Evolutionary conservation across 2,797 vertebrate species (phyloP).

Genomic region (Myotis vivesi): DNA sequence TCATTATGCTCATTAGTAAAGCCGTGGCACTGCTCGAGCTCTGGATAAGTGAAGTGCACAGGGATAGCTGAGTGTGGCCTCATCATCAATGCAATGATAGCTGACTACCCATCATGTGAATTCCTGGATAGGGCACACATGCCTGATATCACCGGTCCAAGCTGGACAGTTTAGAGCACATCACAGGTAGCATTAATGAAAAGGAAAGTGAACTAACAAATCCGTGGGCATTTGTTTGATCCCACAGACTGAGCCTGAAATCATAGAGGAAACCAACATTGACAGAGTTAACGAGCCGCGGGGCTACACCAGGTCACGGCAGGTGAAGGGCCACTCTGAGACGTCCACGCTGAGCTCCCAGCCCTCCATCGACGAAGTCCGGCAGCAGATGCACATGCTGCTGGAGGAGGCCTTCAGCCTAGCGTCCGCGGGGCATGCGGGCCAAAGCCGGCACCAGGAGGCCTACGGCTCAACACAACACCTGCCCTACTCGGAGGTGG

Average conservation of each 20-base stretch:
- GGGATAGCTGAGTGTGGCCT: neutral
- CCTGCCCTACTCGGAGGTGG: slow-evolving; percentile 93
- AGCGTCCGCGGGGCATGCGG: slow-evolving; percentile 94
- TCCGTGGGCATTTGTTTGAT: slow-evolving; percentile 58
- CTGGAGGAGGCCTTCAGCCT: slow-evolving; percentile 98
- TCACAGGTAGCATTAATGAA: neutral
- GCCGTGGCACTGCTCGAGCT: neutral
- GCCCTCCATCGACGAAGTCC: slow-evolving; percentile 98
- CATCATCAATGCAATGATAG: neutral
- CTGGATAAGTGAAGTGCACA: neutral
- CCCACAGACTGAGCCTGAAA: slow-evolving; percentile 94
- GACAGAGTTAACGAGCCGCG: slow-evolving; percentile 90
- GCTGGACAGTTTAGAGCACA: neutral
- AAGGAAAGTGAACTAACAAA: slow-evolving; percentile 17
- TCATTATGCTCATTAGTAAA: neutral
- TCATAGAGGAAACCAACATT: slow-evolving; percentile 97
- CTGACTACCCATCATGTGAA: neutral
- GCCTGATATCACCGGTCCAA: neutral
- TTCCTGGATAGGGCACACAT: neutral
- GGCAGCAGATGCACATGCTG: slow-evolving; percentile 99
- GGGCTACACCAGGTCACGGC: slow-evolving; percentile 89
- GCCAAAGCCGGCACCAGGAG: slow-evolving; percentile 89
- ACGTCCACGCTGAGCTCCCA: slow-evolving; percentile 99
- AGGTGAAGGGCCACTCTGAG: slow-evolving; percentile 96
- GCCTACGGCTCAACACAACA: slow-evolving; percentile 90